These are phyloP conservation scores for Taphrorychus bicolor DNA, from an alignment of 2,888 invertebrate genomes.

Conservation along the genomic window DNA sequence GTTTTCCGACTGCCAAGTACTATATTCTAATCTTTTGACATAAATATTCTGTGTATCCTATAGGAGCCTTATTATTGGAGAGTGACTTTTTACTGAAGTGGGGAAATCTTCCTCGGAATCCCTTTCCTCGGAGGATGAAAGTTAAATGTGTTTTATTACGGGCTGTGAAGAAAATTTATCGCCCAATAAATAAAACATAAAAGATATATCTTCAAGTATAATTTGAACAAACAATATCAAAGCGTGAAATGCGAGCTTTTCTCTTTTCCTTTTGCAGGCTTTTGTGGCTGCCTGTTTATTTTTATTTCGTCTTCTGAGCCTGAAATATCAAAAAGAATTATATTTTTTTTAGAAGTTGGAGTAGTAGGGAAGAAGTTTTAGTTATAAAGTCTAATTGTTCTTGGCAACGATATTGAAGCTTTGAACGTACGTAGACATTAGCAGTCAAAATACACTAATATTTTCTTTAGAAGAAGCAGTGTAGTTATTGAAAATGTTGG, in stretches of 20 bases:
- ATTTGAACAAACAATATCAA: conserved; percentile 38
- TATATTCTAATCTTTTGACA: too few species aligned
- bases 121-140: background rate
- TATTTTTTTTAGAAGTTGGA: too few species aligned
- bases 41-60: background rate
- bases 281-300: background rate
- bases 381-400: too few species aligned
- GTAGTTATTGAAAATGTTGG: too few species aligned
- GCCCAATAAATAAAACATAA: conserved; percentile 33
- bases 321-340: background rate
- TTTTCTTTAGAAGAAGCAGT: too few species aligned
- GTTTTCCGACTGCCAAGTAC: too few species aligned
- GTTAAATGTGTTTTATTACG: conserved; percentile 32
- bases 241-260: conserved; percentile 24
- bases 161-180: conserved; percentile 24
- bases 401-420: too few species aligned
- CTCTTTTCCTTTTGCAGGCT: background rate
- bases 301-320: conserved; percentile 1
- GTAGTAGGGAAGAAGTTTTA: too few species aligned
- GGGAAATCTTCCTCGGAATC: background rate
- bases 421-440: too few species aligned
- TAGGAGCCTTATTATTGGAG: background rate
- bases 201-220: conserved; percentile 34
- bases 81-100: background rate
- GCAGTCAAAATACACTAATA: too few species aligned